Evolutionary conservation across 2,888 invertebrate species (phyloP).

Genomic region (Rhamnusium bicolor): DNA sequence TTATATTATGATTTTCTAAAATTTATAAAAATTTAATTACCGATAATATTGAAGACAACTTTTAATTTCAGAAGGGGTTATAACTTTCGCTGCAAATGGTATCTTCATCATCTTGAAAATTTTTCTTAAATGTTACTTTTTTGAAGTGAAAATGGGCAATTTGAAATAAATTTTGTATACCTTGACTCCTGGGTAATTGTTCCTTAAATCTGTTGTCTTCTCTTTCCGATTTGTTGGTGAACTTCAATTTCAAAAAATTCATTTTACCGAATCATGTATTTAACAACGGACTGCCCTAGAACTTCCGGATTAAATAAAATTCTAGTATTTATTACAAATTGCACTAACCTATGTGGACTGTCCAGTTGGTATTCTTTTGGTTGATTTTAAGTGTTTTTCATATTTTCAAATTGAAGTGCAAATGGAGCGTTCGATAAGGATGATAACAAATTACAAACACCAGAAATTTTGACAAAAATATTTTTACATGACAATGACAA

Average conservation of each 20-base stretch:
- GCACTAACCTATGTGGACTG: constrained; percentile 20
- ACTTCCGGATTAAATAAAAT: not conserved
- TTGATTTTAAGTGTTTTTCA: not conserved
- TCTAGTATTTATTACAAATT: not conserved
- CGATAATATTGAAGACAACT: constrained; percentile 47
- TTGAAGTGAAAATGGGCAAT: not conserved
- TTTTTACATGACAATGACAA: constrained; percentile 33
- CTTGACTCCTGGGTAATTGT: constrained; percentile 33
- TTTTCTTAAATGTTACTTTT: not conserved
- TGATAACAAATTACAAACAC: constrained; percentile 32
- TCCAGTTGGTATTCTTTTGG: not conserved
- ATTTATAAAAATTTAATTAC: constrained; percentile 51
- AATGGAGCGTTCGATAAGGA: constrained; percentile 14
- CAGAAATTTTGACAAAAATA: constrained; percentile 41
- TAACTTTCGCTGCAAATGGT: constrained; percentile 40
- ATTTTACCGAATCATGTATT: constrained; percentile 50
- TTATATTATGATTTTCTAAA: constrained; percentile 50
- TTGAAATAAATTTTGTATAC: constrained; percentile 34
- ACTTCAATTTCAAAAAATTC: constrained; percentile 58
- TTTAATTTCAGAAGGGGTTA: constrained; percentile 27
- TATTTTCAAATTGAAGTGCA: not conserved
- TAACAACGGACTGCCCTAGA: constrained; percentile 49
- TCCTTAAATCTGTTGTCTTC: constrained; percentile 20
- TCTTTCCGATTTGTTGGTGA: constrained; percentile 51
- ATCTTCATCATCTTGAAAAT: constrained; percentile 52